These are phyloP conservation scores for Turritopsis rubra DNA, from an alignment of 30 jellyfish, hydroid and myxozoan species.

Conservation along the genomic window DNA sequence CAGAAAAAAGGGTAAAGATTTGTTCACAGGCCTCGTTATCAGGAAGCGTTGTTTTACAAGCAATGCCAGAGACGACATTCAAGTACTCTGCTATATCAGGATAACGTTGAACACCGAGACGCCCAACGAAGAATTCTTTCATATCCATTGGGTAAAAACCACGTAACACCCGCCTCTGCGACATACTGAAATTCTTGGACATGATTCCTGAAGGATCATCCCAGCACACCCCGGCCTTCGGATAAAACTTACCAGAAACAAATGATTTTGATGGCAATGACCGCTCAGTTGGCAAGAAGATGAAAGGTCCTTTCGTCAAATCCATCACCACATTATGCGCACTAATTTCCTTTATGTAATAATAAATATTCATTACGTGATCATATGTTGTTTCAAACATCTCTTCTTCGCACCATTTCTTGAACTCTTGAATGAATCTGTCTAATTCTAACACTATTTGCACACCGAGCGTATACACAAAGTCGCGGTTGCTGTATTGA, in stretches of 20 bases:
- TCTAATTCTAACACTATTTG: background rate
- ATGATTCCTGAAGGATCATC: conserved; percentile 46
- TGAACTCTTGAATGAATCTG: conserved; percentile 3
- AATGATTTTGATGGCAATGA: background rate
- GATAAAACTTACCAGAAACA: conserved; percentile 39
- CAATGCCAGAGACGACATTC: conserved; percentile 43
- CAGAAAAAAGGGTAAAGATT: conserved; percentile 41
- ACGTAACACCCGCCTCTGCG: conserved; percentile 38
- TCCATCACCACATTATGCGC: conserved; percentile 17
- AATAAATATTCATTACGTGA: conserved; percentile 53
- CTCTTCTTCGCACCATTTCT: conserved; percentile 46
- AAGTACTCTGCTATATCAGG: conserved; percentile 56
- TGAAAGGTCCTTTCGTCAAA: conserved; percentile 38
- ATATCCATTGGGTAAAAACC: conserved; percentile 46
- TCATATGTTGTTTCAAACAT: conserved; percentile 34
- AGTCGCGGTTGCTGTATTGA: background rate
- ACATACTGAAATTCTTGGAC: conserved; percentile 3
- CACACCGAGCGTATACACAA: conserved; percentile 16
- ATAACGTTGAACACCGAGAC: conserved; percentile 29
- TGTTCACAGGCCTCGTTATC: conserved; percentile 31
- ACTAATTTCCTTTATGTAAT: conserved; percentile 1
- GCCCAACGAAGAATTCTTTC: conserved; percentile 31
- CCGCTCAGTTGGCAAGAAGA: conserved; percentile 20
- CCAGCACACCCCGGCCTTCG: conserved; percentile 52
- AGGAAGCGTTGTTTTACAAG: conserved; percentile 50